These are phyloP conservation scores for Brachymystax lenok DNA, from an alignment of 2,797 vertebrate species.

Conservation along the genomic window DNA sequence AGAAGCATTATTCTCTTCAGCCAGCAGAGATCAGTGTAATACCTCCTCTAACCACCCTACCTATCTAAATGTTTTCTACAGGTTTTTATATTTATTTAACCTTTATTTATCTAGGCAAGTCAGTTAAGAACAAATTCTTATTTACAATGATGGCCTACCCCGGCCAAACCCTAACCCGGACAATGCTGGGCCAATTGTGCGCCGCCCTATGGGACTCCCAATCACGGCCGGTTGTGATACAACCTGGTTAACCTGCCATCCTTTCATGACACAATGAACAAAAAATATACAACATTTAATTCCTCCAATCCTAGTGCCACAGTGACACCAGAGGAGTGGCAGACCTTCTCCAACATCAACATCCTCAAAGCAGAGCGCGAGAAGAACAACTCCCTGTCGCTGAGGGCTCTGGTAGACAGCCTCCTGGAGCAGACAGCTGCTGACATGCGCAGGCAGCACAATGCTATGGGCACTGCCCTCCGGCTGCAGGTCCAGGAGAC, in stretches of 20 bases:
- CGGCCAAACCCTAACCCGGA: no score
- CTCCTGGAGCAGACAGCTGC: slow-evolving; percentile 80
- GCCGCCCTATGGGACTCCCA: background rate
- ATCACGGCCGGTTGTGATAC: background rate
- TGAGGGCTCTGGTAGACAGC: slow-evolving; percentile 80
- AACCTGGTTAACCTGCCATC: background rate
- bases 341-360: slow-evolving; percentile 80
- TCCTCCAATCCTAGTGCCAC: slow-evolving; percentile 51
- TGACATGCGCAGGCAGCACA: slow-evolving; percentile 78
- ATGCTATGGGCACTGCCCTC: slow-evolving; percentile 73
- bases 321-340: slow-evolving; percentile 84
- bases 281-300: background rate
- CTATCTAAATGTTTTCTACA: background rate
- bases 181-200: no score
- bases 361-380: slow-evolving; percentile 85
- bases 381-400: slow-evolving; percentile 77
- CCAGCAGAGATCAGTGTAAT: slow-evolving; percentile 23
- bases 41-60: background rate
- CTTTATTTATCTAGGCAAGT: no score
- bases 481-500: slow-evolving; percentile 75
- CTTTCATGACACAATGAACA: background rate
- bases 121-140: no score
- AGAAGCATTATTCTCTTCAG: background rate
- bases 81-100: background rate
- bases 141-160: no score